Base-by-base conservation (phyloP, 1,140 invertebrate species). In the Meloidogyne chitwoodi region DNA sequence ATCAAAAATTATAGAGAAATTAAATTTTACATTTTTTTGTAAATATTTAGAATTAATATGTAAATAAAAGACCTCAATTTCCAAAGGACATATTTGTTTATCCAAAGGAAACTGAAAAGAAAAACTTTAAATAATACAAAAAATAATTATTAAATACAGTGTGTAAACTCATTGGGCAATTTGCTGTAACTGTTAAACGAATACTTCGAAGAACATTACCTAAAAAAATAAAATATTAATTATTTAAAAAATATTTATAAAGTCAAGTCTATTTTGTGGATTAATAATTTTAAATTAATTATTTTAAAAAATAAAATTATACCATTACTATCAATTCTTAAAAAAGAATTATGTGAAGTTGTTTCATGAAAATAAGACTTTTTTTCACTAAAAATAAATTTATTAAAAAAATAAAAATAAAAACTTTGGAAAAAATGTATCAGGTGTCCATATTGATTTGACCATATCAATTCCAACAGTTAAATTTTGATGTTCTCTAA, bases 341-440 rank as follows among this genome's bases (percentile, higher is more conserved):
- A 79, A 80, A 90, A 90, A 38, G 89, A 90, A 80, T 90, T 90
- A 29, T 89, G 94, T 83, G 94, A 96, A 87, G 95, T 97, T 79
- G 94, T 94, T 88, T 93, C 93, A 90, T 98, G 95, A 90, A 97
- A 96, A 90, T 95, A 96, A 78, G 94, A 95, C 89, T 94, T 94
- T 90, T 97, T 97, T 90, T 97, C 95, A 89, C 97, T 98, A 24
- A 88, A 90, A 96, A 96, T 90, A 95, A 95, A 24, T 16, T 48
- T 22, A 8, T 44, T n/a, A 56, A 56, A 41, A 22, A 16, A 11
- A 22, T 56, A 19, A 56, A 79, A 76, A 14, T 19, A 10, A 6
- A 29, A 3, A 77, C 77, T 72, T 80, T 27, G 78, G 78, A 66
- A 79, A 80, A 44, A 80, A 75, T 79, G 94, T 97, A 89, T 98